These are phyloP conservation scores for Neria commutata DNA, from an alignment of 2,888 invertebrate genomes.

Conservation along the genomic window DNA sequence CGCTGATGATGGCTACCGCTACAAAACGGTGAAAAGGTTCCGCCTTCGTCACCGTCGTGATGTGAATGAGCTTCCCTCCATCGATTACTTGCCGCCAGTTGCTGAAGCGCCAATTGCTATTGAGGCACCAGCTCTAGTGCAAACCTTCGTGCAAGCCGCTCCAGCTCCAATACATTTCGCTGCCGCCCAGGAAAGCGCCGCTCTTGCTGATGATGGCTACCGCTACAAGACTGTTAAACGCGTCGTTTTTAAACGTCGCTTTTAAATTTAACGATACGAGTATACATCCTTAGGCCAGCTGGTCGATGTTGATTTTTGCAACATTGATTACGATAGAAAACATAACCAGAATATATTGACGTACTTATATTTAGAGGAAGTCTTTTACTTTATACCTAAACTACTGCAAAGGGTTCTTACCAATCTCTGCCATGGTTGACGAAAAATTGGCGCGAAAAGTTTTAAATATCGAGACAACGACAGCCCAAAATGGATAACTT, in stretches of 20 bases:
- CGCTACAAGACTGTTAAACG: conserved; percentile 29
- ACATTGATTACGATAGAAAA: too few species aligned
- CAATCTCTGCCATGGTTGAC: too few species aligned
- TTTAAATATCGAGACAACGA: too few species aligned
- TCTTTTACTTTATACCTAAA: too few species aligned
- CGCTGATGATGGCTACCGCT: conserved; percentile 28
- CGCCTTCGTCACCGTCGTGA: conserved; percentile 42
- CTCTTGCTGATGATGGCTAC: conserved; percentile 32
- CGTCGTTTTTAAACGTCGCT: neutral
- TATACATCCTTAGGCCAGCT: too few species aligned
- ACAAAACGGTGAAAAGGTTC: conserved; percentile 27
- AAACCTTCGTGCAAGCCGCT: conserved; percentile 14
- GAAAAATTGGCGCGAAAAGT: too few species aligned
- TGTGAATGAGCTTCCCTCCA: conserved; percentile 42
- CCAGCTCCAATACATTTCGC: conserved; percentile 18
- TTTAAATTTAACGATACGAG: conserved; percentile 4
- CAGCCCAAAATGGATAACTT: too few species aligned
- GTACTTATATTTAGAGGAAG: too few species aligned
- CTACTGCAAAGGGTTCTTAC: too few species aligned
- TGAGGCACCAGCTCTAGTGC: conserved; percentile 4
- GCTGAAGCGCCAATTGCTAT: conserved; percentile 15
- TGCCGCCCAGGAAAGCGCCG: conserved; percentile 22
- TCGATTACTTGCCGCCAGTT: conserved; percentile 34
- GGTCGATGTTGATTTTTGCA: conserved; percentile 10
- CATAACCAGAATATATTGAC: too few species aligned